Conservation (phyloP, 1,140 invertebrate genomes). For the Nasonia giraulti region DNA sequence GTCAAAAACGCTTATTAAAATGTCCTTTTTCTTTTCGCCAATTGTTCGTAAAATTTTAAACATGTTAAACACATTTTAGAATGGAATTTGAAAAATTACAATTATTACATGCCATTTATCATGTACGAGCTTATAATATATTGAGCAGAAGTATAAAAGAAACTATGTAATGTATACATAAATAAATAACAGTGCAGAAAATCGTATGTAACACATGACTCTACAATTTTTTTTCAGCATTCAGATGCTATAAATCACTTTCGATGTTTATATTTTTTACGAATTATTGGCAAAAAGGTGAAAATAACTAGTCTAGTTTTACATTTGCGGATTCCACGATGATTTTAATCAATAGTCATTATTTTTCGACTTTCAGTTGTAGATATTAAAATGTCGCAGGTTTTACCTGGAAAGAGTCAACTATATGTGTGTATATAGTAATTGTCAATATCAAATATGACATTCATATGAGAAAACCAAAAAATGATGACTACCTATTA, state of each 20-base stretch:
- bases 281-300: conserved; percentile 9
- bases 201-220: not conserved
- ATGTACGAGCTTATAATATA: not conserved
- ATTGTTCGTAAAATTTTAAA: not conserved
- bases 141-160: not conserved
- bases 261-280: conserved; percentile 2
- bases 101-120: not conserved
- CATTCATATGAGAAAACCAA: not conserved
- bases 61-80: not conserved
- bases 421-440: not conserved
- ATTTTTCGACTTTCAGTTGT: too few species aligned
- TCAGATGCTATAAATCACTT: conserved; percentile 20
- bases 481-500: conserved; percentile 25
- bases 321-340: not conserved
- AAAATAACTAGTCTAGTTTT: not conserved
- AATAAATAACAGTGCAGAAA: conserved; percentile 15
- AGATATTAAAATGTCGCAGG: too few species aligned
- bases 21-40: not conserved
- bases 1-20: conserved; percentile 39
- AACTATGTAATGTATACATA: conserved; percentile 9
- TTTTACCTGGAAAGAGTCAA: too few species aligned
- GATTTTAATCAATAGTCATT: not conserved
- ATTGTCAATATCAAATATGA: not conserved
- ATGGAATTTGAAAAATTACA: not conserved
- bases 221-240: not conserved